Evolutionary conservation across 2,888 invertebrate species (phyloP).

Genomic region (Agrotis ipsilon): DNA sequence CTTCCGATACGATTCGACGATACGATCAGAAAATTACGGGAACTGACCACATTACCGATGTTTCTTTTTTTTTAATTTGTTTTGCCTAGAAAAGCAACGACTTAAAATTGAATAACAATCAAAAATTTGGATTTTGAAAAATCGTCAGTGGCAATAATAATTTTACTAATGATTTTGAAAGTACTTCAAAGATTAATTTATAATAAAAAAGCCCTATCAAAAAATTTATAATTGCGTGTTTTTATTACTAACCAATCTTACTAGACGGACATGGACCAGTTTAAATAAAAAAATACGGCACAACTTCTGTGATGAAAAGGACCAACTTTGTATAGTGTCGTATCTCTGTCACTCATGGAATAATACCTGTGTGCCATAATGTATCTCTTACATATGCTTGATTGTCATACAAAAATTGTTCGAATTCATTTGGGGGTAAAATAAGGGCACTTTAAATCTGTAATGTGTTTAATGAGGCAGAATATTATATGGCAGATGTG

Average conservation of each 20-base stretch:
- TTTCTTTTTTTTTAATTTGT: too few species aligned
- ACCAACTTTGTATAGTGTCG: background rate
- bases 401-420: slow-evolving; percentile 3
- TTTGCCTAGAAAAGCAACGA: too few species aligned
- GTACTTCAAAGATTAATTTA: too few species aligned
- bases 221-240: too few species aligned
- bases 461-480: slow-evolving; percentile 42
- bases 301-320: background rate
- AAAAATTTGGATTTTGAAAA: too few species aligned
- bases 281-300: too few species aligned
- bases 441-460: slow-evolving; percentile 45
- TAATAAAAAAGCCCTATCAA: too few species aligned
- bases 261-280: too few species aligned
- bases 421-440: slow-evolving; percentile 23
- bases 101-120: too few species aligned
- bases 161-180: too few species aligned
- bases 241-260: too few species aligned
- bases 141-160: too few species aligned
- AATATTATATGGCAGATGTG: slow-evolving; percentile 49
- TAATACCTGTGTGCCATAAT: background rate
- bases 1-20: slow-evolving; percentile 61
- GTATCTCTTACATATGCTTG: background rate
- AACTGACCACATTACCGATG: background rate
- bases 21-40: slow-evolving; percentile 55
- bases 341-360: background rate